A percentile compares a stretch with the other conserved stretches of the same genome.
phyloP scores from a whole-genome alignment of 2,797 vertebrate genomes.

The Artibeus jamaicensis region DNA sequence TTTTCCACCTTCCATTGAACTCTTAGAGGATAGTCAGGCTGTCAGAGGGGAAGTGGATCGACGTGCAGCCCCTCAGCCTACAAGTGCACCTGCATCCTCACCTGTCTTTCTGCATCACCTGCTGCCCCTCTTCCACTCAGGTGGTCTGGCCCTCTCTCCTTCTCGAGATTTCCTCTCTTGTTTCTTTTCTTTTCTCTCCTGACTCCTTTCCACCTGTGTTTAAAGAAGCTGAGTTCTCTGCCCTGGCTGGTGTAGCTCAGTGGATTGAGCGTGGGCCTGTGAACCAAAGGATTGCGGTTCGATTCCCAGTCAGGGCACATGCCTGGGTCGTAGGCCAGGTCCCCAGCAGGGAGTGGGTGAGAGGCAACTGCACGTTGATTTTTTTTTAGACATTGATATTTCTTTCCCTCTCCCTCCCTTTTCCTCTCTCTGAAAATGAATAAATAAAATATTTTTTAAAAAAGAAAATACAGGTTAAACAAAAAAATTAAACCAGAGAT shows the following conservation, averaged over 20 bases:
- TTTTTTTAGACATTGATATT: too few species aligned
- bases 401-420: too few species aligned
- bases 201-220: neutral
- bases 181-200: neutral
- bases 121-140: neutral
- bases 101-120: neutral
- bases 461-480: neutral
- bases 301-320: too few species aligned
- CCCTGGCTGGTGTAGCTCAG: too few species aligned
- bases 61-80: neutral
- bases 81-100: neutral
- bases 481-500: neutral
- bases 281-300: too few species aligned
- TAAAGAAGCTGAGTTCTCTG: slow-evolving; percentile 32
- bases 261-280: too few species aligned
- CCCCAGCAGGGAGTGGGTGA: too few species aligned
- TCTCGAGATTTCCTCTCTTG: neutral
- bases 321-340: too few species aligned
- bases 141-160: neutral
- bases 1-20: neutral
- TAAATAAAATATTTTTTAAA: too few species aligned
- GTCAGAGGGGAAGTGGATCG: neutral
- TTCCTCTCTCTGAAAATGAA: too few species aligned
- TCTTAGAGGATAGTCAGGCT: neutral
- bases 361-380: too few species aligned